A percentile compares a stretch with the other conserved stretches of the same genome.
Conservation (phyloP, 2,113 vertebrate species). For the Protomyctophum bolini region DNA sequence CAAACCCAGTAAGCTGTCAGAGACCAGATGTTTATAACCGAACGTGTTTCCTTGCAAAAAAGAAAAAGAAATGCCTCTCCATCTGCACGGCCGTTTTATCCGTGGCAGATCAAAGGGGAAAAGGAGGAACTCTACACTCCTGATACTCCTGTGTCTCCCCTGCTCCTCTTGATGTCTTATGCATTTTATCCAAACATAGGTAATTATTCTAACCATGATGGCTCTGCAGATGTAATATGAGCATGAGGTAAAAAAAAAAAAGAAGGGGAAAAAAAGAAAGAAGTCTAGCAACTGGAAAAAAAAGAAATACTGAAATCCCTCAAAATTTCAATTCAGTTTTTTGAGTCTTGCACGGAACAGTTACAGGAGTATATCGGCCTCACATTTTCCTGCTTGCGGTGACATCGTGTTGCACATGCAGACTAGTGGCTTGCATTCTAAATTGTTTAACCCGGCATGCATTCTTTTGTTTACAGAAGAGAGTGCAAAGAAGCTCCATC, state of each 20-base stretch:
- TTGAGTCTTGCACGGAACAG: too few relatives aligned
- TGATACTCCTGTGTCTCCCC: background rate
- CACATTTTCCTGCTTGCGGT: too few relatives aligned
- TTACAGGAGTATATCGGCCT: too few relatives aligned
- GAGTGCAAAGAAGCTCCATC: background rate
- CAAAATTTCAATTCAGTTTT: background rate
- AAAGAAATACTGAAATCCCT: background rate
- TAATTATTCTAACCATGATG: background rate
- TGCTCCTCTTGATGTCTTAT: background rate
- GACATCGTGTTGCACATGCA: background rate
- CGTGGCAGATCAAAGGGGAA: conserved; percentile 11
- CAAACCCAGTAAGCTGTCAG: conserved; percentile 57
- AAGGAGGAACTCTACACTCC: background rate
- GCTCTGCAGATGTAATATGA: background rate
- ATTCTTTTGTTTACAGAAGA: background rate
- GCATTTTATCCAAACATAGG: conserved; percentile 4
- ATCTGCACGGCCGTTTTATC: conserved; percentile 11
- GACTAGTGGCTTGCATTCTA: background rate
- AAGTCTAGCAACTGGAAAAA: background rate
- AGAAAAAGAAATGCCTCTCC: conserved; percentile 44
- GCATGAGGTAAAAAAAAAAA: background rate
- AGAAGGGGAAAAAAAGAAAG: background rate
- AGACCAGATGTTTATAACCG: conserved; percentile 68
- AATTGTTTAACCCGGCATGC: background rate
- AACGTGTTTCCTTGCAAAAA: conserved; percentile 56